These are phyloP conservation scores for Urophycis tenuis DNA, from an alignment of 2,797 vertebrate genomes.

Conservation along the genomic window DNA sequence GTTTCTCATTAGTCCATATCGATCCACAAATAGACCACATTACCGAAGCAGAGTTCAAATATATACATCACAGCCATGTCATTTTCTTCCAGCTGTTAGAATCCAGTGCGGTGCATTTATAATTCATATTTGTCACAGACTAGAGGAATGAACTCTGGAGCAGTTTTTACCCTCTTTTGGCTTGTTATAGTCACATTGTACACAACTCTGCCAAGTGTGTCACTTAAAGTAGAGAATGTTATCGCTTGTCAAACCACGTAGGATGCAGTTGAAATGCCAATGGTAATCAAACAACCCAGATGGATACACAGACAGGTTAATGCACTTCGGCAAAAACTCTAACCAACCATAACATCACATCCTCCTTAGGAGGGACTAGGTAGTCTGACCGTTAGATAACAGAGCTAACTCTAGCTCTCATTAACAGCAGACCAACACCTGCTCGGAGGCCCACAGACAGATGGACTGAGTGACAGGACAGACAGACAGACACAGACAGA, in stretches of 20 bases:
- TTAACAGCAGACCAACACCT: slow-evolving; percentile 16
- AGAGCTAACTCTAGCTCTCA: neutral
- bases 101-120: neutral
- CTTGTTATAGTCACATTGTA: neutral
- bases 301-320: neutral
- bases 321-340: neutral
- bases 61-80: neutral
- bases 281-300: neutral
- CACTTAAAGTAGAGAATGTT: neutral
- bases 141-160: neutral
- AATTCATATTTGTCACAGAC: neutral
- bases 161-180: neutral
- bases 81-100: neutral
- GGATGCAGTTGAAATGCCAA: neutral
- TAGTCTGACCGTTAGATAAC: neutral
- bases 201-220: neutral
- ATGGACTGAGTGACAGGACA: neutral
- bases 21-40: neutral
- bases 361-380: neutral
- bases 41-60: neutral
- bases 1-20: neutral
- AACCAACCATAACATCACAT: neutral
- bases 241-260: neutral
- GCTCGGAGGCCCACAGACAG: neutral
- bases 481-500: neutral